A percentile compares a stretch with the other conserved stretches of the same genome.
phyloP scores from a whole-genome alignment of 1,140 invertebrate genomes.

The Acromyrmex echinatior region DNA sequence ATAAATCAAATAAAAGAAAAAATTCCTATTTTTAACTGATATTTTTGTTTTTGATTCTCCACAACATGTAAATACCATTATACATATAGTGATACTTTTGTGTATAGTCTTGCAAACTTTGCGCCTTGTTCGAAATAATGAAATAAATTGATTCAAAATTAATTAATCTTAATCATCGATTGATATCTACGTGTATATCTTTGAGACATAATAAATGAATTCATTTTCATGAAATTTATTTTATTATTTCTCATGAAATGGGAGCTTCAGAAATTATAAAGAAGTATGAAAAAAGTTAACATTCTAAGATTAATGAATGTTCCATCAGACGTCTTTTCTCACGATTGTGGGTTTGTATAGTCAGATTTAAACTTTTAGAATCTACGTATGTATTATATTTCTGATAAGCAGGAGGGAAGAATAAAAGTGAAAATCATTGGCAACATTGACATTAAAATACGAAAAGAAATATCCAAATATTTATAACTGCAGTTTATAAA shows the following conservation, averaged over 20 bases:
- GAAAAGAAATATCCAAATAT: not conserved
- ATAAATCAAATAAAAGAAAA: no score
- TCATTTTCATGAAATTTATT: not conserved
- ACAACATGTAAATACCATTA: not conserved
- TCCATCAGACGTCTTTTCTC: not conserved
- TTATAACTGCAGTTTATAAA: conserved; percentile 1
- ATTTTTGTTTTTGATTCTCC: not conserved
- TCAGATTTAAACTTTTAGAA: conserved; percentile 2
- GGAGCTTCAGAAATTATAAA: not conserved
- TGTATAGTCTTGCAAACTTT: not conserved
- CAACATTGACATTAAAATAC: not conserved
- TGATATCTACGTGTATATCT: not conserved
- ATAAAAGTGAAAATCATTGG: conserved; percentile 7
- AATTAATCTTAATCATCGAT: not conserved
- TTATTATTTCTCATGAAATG: not conserved
- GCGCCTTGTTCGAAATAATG: not conserved
- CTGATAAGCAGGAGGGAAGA: not conserved
- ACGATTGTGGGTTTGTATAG: not conserved
- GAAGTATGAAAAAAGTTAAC: not conserved
- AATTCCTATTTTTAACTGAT: no score
- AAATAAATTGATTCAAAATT: not conserved
- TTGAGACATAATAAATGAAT: not conserved
- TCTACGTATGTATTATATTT: not conserved
- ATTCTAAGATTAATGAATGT: not conserved
- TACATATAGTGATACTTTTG: not conserved